Evolutionary conservation across 2,888 invertebrate species (phyloP).

Genomic region (Micropterix aruncella): DNA sequence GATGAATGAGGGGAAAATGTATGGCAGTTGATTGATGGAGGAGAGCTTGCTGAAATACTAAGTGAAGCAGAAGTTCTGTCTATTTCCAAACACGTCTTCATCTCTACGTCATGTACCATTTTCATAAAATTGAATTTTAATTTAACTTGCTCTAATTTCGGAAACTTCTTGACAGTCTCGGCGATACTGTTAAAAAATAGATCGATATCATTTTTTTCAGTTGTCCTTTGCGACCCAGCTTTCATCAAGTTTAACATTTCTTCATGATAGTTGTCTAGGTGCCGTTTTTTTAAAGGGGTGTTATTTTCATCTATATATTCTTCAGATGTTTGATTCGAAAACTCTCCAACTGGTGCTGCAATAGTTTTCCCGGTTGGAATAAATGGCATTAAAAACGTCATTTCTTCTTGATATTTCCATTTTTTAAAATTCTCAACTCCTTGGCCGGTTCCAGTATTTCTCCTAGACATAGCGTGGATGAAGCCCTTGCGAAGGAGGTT

Average conservation of each 20-base stretch:
- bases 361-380: background rate
- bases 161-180: conserved; percentile 5
- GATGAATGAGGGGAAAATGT: no score
- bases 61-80: background rate
- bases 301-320: no score
- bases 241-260: no score
- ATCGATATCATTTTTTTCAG: conserved; percentile 4
- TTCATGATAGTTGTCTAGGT: no score
- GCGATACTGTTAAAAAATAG: conserved; percentile 4
- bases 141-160: conserved; percentile 4
- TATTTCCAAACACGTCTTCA: conserved; percentile 1
- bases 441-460: background rate
- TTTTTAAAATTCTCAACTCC: no score
- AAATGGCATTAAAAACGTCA: background rate
- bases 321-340: no score
- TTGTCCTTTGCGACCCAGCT: conserved; percentile 1
- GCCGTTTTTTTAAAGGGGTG: no score
- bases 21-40: conserved; percentile 1
- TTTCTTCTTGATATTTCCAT: background rate
- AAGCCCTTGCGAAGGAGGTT: background rate
- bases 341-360: no score
- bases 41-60: background rate
- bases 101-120: conserved; percentile 3
- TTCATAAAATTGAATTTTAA: conserved; percentile 3
- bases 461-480: background rate